Conservation (phyloP, 2,888 invertebrate genomes). For the Ecdyonurus torrentis region DNA sequence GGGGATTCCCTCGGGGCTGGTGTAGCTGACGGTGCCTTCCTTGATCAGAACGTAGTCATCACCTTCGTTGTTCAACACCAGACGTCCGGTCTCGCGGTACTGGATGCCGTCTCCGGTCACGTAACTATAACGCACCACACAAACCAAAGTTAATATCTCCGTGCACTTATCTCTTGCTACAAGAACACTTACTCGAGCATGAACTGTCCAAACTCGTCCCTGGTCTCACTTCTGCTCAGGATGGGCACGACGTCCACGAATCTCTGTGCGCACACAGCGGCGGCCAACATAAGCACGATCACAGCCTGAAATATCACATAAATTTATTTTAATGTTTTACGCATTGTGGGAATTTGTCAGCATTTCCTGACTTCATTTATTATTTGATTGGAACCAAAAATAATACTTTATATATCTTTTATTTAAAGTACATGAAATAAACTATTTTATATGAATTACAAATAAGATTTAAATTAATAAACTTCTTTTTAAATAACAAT, state of each 20-base stretch:
- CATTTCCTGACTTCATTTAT: too few relatives aligned
- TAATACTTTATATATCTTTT: too few relatives aligned
- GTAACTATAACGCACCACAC: too few relatives aligned
- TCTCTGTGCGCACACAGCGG: constrained; percentile 1
- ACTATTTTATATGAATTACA: too few relatives aligned
- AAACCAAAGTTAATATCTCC: too few relatives aligned
- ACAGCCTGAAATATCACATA: constrained; percentile 8
- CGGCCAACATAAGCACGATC: constrained; percentile 9
- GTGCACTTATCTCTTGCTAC: too few relatives aligned
- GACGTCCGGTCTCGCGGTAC: constrained; percentile 14
- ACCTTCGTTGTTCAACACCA: constrained; percentile 14
- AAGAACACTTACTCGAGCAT: constrained; percentile 12
- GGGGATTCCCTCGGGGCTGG: constrained; percentile 15
- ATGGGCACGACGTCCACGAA: constrained; percentile 11
- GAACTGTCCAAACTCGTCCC: constrained; percentile 16
- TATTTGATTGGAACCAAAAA: too few relatives aligned
- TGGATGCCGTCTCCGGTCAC: constrained; percentile 15
- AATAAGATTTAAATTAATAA: too few relatives aligned
- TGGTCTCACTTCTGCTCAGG: constrained; percentile 12
- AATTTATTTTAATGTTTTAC: too few relatives aligned
- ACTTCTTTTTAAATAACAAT: too few relatives aligned
- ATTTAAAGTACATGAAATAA: too few relatives aligned
- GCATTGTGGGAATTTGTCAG: too few relatives aligned
- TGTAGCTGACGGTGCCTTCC: constrained; percentile 16
- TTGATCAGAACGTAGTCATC: constrained; percentile 16